Evolutionary conservation across 2,113 vertebrate species (phyloP), one percentile per base, ranked within the genome.

Genomic region (Vulpes ferrilata): DNA sequence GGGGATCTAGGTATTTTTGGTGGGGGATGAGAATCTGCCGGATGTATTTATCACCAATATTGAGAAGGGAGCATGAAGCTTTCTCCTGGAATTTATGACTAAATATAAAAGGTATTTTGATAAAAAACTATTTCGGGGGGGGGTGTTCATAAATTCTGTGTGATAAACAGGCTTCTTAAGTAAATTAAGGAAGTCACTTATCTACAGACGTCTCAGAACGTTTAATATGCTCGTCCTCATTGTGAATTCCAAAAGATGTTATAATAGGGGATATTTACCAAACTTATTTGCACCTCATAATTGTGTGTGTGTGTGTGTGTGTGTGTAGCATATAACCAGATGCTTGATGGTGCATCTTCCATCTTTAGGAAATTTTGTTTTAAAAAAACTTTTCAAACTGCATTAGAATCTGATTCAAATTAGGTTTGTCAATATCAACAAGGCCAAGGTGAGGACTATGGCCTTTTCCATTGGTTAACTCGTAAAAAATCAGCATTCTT

Each of bases 391-490:
- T 78, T 90, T 74, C 20, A 89, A 89, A 17, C 19, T 93, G 1
- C 65, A 5, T 94, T 89, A 69, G 64, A 76, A 35, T 86, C 32
- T 93, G 60, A 53, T 88, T 95, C n/a, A 30, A 30, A 8, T 95
- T 93, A 76, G 53, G 6, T 92, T 71, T 97, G 67, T 90, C 57
- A 93, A 1, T 90, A 55, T 90, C 60, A 86, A 22, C 38, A 94
- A 93, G 88, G 23, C 76, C 17, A 25, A 60, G 6, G 16, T 89
- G 64, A 96, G 27, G 13, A 71, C 83, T 65, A 8, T 7, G 35
- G 7, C 20, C 19, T 43, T 94, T 95, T 64, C 30, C 69, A 88
- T 27, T 30, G 35, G 71, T 83, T 83, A 83, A 90, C 23, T 60
- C 10, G 19, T 9, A 3, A 11, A 62, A 96, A 80, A 65, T 65